A percentile compares a stretch with the other conserved stretches of the same genome.
phyloP scores from a whole-genome alignment of 2,888 invertebrate species.

The Thalpophila matura region DNA sequence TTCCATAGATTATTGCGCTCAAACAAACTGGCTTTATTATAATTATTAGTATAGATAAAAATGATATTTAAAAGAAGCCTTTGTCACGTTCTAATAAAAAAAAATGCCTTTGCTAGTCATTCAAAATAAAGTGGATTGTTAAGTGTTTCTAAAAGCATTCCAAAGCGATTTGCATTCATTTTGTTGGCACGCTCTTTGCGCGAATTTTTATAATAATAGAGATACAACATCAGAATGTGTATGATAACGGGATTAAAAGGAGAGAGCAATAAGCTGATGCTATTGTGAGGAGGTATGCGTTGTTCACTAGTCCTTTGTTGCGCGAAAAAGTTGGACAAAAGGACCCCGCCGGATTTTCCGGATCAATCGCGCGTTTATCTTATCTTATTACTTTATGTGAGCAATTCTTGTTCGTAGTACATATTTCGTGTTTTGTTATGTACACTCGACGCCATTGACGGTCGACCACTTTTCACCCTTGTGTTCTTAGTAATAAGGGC shows the following conservation, averaged over 20 bases:
- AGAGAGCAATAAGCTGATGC: background rate
- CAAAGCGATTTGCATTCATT: background rate
- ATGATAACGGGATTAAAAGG: background rate
- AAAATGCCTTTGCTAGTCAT: background rate
- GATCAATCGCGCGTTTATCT: background rate
- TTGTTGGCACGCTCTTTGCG: background rate
- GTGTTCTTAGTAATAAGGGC: too few relatives aligned
- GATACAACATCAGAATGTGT: background rate
- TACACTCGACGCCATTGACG: too few relatives aligned
- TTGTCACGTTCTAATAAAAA: background rate
- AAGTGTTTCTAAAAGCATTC: slow-evolving; percentile 13
- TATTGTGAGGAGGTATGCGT: slow-evolving; percentile 27
- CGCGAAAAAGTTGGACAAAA: slow-evolving; percentile 10
- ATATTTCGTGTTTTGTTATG: too few relatives aligned
- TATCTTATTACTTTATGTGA: too few relatives aligned
- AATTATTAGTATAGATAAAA: too few relatives aligned
- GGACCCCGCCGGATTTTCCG: background rate
- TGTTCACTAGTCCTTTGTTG: slow-evolving; percentile 15
- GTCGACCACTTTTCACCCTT: too few relatives aligned
- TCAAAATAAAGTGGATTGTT: slow-evolving; percentile 1
- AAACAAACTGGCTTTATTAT: too few relatives aligned
- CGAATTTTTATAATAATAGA: background rate
- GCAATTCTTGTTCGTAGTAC: too few relatives aligned
- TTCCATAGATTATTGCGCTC: too few relatives aligned
- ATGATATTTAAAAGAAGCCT: too few relatives aligned